phyloP scores from a whole-genome alignment of 2,113 vertebrate species.

The Urocitellus parryii region DNA sequence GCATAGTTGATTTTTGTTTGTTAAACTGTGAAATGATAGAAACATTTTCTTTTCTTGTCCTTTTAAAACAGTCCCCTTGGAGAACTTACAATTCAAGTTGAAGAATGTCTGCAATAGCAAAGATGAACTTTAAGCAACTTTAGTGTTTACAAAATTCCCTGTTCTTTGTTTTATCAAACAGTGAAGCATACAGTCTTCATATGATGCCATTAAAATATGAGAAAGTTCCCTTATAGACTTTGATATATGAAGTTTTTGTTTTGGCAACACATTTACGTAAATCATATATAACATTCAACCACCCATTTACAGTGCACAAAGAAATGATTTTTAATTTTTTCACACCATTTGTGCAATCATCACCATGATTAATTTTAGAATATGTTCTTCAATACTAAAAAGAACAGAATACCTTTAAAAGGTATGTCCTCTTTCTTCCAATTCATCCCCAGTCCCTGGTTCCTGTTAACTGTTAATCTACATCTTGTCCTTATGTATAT shows the following conservation, averaged over 20 bases:
- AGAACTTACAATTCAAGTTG: constrained; percentile 58
- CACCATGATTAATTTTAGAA: background rate
- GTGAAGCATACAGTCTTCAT: constrained; percentile 12
- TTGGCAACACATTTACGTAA: background rate
- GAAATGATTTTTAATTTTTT: background rate
- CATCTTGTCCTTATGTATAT: background rate
- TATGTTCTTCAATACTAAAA: background rate
- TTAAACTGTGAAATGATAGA: constrained; percentile 43
- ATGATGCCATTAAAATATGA: constrained; percentile 5
- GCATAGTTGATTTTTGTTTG: background rate
- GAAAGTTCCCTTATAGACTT: background rate
- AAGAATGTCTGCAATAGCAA: constrained; percentile 3
- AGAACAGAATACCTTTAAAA: background rate
- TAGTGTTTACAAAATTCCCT: background rate
- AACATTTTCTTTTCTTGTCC: background rate
- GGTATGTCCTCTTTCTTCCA: background rate
- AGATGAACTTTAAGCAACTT: constrained; percentile 50
- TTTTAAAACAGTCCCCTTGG: constrained; percentile 49
- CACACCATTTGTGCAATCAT: background rate
- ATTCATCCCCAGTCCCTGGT: background rate
- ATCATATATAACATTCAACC: background rate
- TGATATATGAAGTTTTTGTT: constrained; percentile 11
- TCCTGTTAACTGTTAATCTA: background rate
- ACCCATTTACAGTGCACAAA: background rate
- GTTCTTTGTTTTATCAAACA: constrained; percentile 50